Evolutionary conservation across 1,140 invertebrate genomes (phyloP).

Genomic region (Calycopis cecrops): DNA sequence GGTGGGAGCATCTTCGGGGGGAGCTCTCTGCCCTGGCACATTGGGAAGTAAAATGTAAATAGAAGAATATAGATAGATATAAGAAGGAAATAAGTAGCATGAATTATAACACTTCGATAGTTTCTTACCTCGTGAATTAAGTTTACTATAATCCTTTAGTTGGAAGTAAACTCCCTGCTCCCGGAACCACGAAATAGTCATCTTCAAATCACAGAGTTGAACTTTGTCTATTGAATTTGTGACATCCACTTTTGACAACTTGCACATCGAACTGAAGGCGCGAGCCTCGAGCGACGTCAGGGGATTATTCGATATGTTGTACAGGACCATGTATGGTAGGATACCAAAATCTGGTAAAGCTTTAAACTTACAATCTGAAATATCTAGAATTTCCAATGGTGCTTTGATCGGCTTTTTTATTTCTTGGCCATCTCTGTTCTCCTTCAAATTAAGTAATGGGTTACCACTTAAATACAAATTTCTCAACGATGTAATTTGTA

Average conservation of each 20-base stretch:
- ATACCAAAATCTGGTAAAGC: conserved; percentile 74
- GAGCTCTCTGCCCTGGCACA: too few relatives aligned
- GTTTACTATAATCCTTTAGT: conserved; percentile 46
- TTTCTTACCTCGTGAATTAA: conserved; percentile 54
- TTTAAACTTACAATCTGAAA: conserved; percentile 74
- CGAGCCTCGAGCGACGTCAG: conserved; percentile 40
- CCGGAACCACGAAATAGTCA: conserved; percentile 57
- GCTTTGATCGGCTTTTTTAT: conserved; percentile 73
- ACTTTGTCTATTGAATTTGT: conserved; percentile 53
- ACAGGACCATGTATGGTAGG: conserved; percentile 60
- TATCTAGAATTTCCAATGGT: conserved; percentile 73
- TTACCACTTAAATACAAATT: conserved; percentile 77
- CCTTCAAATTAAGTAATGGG: conserved; percentile 60
- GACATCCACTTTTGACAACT: conserved; percentile 59
- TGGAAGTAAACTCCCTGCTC: conserved; percentile 52
- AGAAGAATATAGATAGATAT: not conserved
- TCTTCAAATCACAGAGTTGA: conserved; percentile 49
- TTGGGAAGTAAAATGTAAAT: not conserved
- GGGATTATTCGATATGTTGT: conserved; percentile 68
- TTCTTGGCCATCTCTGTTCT: conserved; percentile 39
- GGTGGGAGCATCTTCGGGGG: too few relatives aligned
- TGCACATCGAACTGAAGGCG: conserved; percentile 63
- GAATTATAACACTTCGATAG: not conserved
- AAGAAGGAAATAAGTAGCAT: not conserved
- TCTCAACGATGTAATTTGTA: conserved; percentile 75